Conservation (phyloP, 2,113 vertebrate species). For the Rousettus leschenaultii region DNA sequence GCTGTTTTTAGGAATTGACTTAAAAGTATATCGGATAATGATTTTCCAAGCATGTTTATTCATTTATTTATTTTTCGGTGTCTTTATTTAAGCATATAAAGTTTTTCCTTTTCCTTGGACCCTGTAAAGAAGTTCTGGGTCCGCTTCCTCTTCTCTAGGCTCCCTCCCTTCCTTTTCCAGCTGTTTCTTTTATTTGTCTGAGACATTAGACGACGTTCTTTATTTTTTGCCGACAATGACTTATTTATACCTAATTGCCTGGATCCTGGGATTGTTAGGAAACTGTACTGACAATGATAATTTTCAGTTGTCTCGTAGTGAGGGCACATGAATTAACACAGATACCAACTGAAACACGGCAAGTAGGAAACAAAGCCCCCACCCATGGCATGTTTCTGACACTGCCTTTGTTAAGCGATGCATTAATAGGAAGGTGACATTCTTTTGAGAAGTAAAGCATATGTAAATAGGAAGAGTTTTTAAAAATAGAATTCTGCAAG, state of each 20-base stretch:
- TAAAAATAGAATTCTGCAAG: constrained; percentile 74
- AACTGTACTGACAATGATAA: constrained; percentile 71
- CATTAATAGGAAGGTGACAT: constrained; percentile 70
- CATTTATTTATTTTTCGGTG: constrained; percentile 24
- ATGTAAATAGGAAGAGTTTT: constrained; percentile 68
- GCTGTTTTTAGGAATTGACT: constrained; percentile 78
- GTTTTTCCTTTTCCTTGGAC: constrained; percentile 60
- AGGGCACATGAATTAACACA: constrained; percentile 64
- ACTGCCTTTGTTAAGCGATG: constrained; percentile 67
- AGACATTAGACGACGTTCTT: constrained; percentile 53
- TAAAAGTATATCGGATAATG: constrained; percentile 78
- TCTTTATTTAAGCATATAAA: constrained; percentile 69
- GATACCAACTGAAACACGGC: constrained; percentile 59
- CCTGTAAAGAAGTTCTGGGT: constrained; percentile 46
- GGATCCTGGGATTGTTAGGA: constrained; percentile 59
- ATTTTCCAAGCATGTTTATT: constrained; percentile 75
- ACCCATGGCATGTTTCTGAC: constrained; percentile 40
- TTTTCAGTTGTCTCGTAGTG: constrained; percentile 68
- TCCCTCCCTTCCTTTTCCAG: constrained; percentile 29
- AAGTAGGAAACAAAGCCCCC: constrained; percentile 55
- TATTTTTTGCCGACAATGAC: constrained; percentile 71
- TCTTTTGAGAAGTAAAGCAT: constrained; percentile 65
- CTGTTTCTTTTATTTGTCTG: constrained; percentile 69
- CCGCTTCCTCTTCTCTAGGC: background rate
- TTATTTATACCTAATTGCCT: constrained; percentile 71